Evolutionary conservation across 1,140 invertebrate genomes (phyloP), one percentile per base, ranked within the genome.

Genomic region (Adelges cooleyi): DNA sequence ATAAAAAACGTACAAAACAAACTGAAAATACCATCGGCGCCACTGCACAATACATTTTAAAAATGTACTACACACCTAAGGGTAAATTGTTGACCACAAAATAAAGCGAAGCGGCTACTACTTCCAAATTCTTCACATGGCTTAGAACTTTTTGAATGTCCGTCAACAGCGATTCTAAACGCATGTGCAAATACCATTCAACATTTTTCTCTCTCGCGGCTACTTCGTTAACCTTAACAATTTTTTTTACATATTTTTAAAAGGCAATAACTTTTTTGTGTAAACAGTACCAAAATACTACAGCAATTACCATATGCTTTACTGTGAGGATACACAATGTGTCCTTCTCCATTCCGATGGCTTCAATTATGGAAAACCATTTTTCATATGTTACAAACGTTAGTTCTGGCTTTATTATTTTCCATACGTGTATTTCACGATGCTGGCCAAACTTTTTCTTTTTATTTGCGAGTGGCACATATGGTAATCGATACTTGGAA

Each of bases 361-460:
- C 50, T n/a, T 71, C 69, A 15, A 74, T 72, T 13, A 77, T 73
- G 17, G 70, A 65, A 29, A 77, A 69, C 77, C 77, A 78, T 51
- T 74, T 73, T 29, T 74, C 56, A 33, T 77, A 78, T 1, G 75
- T 77, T 42, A 69, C 72, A 23, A 78, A 71, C 69, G 75, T 77
- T 25, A 78, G 70, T 67, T 78, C 77, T 18, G 74, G 71, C 49
- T 71, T 68, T 40, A 62, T 38, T 23, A 69, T 46, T 51, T 62
- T 62, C 56, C 56, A 62, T 9, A 15, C n/a, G 13, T 33, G 42
- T 10, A 62, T 46, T 62, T 62, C 56, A 33, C 56, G 56, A 62
- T 62, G 40, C 75, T 40, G 27, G 40, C 67, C 67, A 68, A 62
- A 46, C 29, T 36, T 68, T 20, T 53, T 40, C 33, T 53, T 56